Base-by-base conservation (phyloP, 2,797 vertebrate species). In the Myotis planiceps region DNA sequence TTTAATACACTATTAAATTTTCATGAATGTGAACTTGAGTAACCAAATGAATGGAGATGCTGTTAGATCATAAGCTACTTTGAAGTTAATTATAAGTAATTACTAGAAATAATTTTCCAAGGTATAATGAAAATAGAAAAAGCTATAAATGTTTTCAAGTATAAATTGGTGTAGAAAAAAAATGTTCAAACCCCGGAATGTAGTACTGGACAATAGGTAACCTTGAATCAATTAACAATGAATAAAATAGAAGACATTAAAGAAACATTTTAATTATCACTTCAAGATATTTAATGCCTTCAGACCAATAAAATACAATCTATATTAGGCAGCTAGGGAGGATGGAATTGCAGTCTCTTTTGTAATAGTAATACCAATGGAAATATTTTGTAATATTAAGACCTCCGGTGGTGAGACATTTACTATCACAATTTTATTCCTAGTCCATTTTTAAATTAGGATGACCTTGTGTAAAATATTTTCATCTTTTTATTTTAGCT, bases 251-350 rank as follows among this genome's bases (percentile, higher is more conserved):
- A 51, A 58, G 4, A 66, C 71, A 92, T 82, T 92, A 91, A 86
- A 79, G 29, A 49, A 90, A 86, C 47, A 72, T 89, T 97, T 97
- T 97, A 96, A 97, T 98, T 96, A 97, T 96, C 82, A 89, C 76
- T 91, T 97, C 90, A 97, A 96, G 91, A 72, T 68, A 93, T 86
- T 96, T 97, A 93, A 71, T 96, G 65, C 78, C 76, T 96, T 94
- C 39, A 92, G 13, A 95, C 75, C 96, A 97, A 96, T 97, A 97
- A 95, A 96, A 86, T 66, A 42, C 47, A 93, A 75, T 88, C 78
- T 97, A 65, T 91, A 25, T 9, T 45, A 96, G 83, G 78, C 80
- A 97, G 63, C 63, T 87, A 29, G 51, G 91, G 37, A 92, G 27
- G 45, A 18, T 18, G 2, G 63, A 95, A 71, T 84, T 76, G 68